Evolutionary conservation across 2,888 invertebrate species (phyloP).

Genomic region (Caenorhabditis parvicauda): DNA sequence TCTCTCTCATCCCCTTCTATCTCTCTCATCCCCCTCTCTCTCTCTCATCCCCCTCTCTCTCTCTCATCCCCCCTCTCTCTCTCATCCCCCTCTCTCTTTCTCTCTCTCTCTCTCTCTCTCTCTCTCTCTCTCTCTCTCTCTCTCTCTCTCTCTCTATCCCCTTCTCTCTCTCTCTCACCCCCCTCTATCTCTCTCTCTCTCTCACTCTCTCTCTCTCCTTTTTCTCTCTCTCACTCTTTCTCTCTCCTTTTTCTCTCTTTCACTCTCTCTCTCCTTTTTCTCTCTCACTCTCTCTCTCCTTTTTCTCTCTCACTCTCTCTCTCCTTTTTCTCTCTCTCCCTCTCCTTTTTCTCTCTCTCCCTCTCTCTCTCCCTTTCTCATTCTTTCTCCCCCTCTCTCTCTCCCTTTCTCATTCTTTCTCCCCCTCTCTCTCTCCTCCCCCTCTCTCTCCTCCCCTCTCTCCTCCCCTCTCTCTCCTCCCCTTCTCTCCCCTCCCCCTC

Average conservation of each 20-base stretch:
- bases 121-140: not conserved
- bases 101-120: not conserved
- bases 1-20: not conserved
- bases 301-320: not conserved
- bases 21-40: not conserved
- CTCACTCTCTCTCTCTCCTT: not conserved
- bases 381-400: not conserved
- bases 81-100: not conserved
- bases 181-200: not conserved
- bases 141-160: no score
- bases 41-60: not conserved
- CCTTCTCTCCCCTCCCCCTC: constrained; percentile 1
- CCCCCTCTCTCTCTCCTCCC: not conserved
- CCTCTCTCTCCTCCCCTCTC: not conserved
- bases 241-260: not conserved
- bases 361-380: not conserved
- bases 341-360: not conserved
- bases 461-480: not conserved
- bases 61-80: not conserved
- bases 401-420: not conserved
- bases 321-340: not conserved
- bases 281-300: not conserved
- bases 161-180: not conserved
- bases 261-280: constrained; percentile 3
- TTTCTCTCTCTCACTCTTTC: not conserved